phyloP scores from a whole-genome alignment of 2,797 vertebrate genomes.

The Philypnodon macrostomus region DNA sequence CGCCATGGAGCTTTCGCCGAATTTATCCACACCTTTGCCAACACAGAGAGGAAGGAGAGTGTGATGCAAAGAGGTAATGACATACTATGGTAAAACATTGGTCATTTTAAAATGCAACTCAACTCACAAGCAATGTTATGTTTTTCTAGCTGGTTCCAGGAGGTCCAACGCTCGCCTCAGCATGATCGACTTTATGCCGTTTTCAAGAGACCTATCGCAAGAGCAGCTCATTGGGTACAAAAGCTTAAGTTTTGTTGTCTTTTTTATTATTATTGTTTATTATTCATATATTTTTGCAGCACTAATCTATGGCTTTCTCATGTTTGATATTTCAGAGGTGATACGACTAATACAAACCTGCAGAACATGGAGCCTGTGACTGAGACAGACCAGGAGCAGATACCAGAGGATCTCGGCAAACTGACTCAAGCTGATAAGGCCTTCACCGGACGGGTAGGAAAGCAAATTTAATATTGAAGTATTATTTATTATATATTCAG shows the following conservation, averaged over 20 bases:
- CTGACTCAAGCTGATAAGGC: constrained; percentile 75
- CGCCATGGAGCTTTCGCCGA: constrained; percentile 85
- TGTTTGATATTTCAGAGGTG: constrained; percentile 71
- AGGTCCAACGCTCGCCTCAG: constrained; percentile 80
- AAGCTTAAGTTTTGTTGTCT: constrained; percentile 9
- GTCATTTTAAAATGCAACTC: not conserved
- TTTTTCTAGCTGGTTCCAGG: constrained; percentile 71
- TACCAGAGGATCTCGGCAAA: constrained; percentile 74
- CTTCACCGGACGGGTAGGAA: constrained; percentile 77
- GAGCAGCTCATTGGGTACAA: constrained; percentile 81
- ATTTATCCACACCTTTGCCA: constrained; percentile 81
- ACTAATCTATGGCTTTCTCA: constrained; percentile 38
- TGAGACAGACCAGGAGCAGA: constrained; percentile 71
- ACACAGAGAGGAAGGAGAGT: constrained; percentile 71
- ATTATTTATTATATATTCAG: not conserved
- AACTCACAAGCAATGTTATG: not conserved
- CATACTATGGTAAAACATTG: not conserved
- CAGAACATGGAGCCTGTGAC: constrained; percentile 80
- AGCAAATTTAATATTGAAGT: constrained; percentile 1
- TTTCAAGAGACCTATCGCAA: constrained; percentile 81
- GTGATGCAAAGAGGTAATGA: constrained; percentile 77
- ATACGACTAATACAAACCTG: constrained; percentile 79
- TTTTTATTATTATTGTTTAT: constrained; percentile 1
- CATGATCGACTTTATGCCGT: constrained; percentile 81
- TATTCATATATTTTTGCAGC: not conserved